phyloP scores from a whole-genome alignment of 2,888 invertebrate species.

The Stenodema calcarata region DNA sequence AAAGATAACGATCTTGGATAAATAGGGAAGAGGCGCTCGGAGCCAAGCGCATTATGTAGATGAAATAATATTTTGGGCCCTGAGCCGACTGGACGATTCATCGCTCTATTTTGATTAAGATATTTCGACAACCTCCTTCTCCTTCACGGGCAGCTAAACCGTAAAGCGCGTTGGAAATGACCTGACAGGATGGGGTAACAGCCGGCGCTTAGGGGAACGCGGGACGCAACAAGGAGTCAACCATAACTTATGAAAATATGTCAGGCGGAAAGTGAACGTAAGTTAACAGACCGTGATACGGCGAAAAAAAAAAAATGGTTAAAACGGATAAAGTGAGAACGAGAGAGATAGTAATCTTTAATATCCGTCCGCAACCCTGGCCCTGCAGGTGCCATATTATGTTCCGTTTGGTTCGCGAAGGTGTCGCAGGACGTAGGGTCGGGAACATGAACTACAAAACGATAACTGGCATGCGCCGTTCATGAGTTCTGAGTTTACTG shows the following conservation, averaged over 20 bases:
- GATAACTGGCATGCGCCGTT: no score
- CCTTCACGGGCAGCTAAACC: neutral
- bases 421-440: neutral
- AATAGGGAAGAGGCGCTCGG: no score
- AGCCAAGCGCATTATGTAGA: neutral
- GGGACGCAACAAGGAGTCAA: constrained; percentile 1
- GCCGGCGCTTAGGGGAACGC: neutral
- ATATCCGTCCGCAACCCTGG: neutral
- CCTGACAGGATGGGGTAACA: neutral
- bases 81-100: neutral
- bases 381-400: neutral
- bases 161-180: neutral
- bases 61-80: neutral
- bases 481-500: neutral
- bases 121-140: neutral
- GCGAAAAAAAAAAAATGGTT: neutral
- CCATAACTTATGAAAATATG: constrained; percentile 18
- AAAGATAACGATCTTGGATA: no score
- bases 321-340: constrained; percentile 10
- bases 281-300: constrained; percentile 20
- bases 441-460: neutral
- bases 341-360: constrained; percentile 15
- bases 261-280: constrained; percentile 16
- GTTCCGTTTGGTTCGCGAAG: neutral
- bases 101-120: neutral